A percentile compares a stretch with the other conserved stretches of the same genome.
Evolutionary conservation across 2,113 vertebrate genomes (phyloP).

Genomic region (human (Homo sapiens)): GRCh38 chr7:75621501-75622000

Average conservation of each 20-base stretch:
- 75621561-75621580: background rate
- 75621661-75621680: rapidly evolving
- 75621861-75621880: background rate
- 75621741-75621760: background rate
- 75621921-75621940: background rate
- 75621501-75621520: no score
- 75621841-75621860: background rate
- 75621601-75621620: background rate
- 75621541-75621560: no score
- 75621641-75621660: background rate
- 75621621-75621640: background rate
- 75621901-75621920: background rate
- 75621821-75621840: background rate
- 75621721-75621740: background rate
- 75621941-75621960: background rate
- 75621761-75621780: background rate
- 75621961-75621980: background rate
- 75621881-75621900: background rate
- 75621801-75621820: background rate
- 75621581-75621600: background rate
- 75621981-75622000: background rate
- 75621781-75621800: background rate
- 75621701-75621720: rapidly evolving
- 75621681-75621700: background rate
- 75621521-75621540: no score